Conservation (phyloP, 1,140 invertebrate species). For the Drosophila rufa region DNA sequence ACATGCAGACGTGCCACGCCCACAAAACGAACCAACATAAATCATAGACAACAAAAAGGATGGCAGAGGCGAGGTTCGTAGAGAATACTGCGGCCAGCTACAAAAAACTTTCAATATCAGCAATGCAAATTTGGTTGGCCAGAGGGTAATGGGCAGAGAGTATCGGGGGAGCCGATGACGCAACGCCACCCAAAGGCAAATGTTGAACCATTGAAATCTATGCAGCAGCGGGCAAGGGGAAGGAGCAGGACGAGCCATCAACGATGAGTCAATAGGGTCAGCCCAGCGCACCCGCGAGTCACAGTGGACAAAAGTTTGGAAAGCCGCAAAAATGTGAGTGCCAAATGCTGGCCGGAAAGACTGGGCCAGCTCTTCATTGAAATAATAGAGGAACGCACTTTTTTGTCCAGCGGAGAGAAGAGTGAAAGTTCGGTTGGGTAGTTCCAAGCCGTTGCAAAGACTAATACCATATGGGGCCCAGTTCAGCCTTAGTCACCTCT, state of each 20-base stretch:
- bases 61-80: not conserved
- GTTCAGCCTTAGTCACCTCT: not conserved
- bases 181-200: constrained; percentile 68
- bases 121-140: constrained; percentile 73
- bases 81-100: constrained; percentile 57
- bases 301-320: constrained; percentile 62
- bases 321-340: constrained; percentile 9
- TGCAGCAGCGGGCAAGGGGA: constrained; percentile 46
- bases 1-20: constrained; percentile 79
- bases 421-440: constrained; percentile 26
- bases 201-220: constrained; percentile 73
- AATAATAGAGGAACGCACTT: constrained; percentile 21
- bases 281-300: constrained; percentile 43
- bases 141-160: constrained; percentile 13
- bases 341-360: not conserved
- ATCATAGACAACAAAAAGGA: constrained; percentile 74
- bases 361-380: not conserved
- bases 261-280: constrained; percentile 79
- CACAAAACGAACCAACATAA: constrained; percentile 75
- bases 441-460: not conserved
- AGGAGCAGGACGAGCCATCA: constrained; percentile 59
- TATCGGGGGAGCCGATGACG: constrained; percentile 63
- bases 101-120: constrained; percentile 79
- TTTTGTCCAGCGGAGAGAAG: constrained; percentile 6
- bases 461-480: too few species aligned